Conservation (phyloP, 2,888 invertebrate species). For the Drosophila neotestacea region DNA sequence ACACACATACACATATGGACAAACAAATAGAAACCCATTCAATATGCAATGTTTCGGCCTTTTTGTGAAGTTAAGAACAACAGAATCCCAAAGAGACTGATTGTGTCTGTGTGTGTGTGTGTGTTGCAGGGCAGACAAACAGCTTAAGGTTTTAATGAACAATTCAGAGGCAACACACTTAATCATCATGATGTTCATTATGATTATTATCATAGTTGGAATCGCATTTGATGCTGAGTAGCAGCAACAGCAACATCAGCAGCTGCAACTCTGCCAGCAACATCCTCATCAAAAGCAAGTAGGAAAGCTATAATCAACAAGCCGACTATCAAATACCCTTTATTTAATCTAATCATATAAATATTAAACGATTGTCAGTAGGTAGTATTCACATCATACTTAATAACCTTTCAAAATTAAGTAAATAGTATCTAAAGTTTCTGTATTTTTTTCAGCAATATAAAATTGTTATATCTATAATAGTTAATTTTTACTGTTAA, state of each 20-base stretch:
- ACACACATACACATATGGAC: background rate
- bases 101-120: conserved; percentile 24
- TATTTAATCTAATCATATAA: too few species aligned
- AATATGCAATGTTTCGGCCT: conserved; percentile 59
- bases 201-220: conserved; percentile 43
- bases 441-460: too few species aligned
- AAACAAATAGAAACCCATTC: conserved; percentile 15
- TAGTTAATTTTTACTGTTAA: too few species aligned
- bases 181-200: conserved; percentile 22
- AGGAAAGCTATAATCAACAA: too few species aligned
- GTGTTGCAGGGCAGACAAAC: conserved; percentile 57
- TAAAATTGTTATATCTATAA: too few species aligned
- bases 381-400: too few species aligned
- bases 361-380: too few species aligned
- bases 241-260: conserved; percentile 34
- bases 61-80: conserved; percentile 57
- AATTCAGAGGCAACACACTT: conserved; percentile 17
- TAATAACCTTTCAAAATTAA: too few species aligned
- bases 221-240: conserved; percentile 37
- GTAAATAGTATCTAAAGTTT: too few species aligned
- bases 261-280: conserved; percentile 20
- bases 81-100: conserved; percentile 37
- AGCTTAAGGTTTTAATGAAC: conserved; percentile 64
- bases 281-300: conserved; percentile 29
- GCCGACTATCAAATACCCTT: too few species aligned